phyloP scores from a whole-genome alignment of 2,888 invertebrate species.

The Habroteleia sp. region DNA sequence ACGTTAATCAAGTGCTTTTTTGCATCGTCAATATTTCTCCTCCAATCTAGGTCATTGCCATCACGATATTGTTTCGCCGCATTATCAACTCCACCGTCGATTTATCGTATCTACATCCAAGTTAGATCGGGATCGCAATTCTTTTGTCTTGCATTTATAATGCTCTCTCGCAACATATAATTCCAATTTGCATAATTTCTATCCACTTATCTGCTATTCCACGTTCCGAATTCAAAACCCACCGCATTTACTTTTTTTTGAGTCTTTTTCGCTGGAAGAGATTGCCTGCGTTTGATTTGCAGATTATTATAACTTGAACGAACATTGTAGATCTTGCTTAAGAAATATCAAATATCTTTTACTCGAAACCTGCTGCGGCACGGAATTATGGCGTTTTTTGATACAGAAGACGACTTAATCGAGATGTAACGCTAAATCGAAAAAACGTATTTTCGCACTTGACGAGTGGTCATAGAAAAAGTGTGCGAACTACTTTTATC shows the following conservation, averaged over 20 bases:
- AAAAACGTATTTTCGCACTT: conserved; percentile 3
- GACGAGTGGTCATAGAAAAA: conserved; percentile 3
- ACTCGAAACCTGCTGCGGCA: not conserved
- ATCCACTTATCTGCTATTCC: conserved; percentile 40
- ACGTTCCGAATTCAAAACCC: conserved; percentile 8
- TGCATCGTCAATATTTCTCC: conserved; percentile 6
- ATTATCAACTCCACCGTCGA: conserved; percentile 6
- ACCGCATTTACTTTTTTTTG: not conserved
- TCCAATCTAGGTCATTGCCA: conserved; percentile 45
- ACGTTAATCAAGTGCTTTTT: too few relatives aligned
- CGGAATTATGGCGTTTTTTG: not conserved
- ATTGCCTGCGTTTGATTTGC: conserved; percentile 30
- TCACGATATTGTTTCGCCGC: conserved; percentile 10
- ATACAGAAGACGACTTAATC: not conserved
- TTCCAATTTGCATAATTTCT: conserved; percentile 49
- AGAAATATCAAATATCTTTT: not conserved
- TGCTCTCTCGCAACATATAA: conserved; percentile 38
- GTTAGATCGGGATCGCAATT: conserved; percentile 1
- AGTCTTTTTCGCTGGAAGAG: conserved; percentile 17
- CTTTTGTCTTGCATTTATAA: conserved; percentile 43
- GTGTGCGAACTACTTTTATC: conserved; percentile 18
- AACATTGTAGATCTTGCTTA: conserved; percentile 6
- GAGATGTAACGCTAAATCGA: not conserved
- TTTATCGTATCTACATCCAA: conserved; percentile 24
- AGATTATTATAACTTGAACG: conserved; percentile 12